Evolutionary conservation across 2,888 invertebrate species (phyloP).

Genomic region (Sesia bembeciformis): DNA sequence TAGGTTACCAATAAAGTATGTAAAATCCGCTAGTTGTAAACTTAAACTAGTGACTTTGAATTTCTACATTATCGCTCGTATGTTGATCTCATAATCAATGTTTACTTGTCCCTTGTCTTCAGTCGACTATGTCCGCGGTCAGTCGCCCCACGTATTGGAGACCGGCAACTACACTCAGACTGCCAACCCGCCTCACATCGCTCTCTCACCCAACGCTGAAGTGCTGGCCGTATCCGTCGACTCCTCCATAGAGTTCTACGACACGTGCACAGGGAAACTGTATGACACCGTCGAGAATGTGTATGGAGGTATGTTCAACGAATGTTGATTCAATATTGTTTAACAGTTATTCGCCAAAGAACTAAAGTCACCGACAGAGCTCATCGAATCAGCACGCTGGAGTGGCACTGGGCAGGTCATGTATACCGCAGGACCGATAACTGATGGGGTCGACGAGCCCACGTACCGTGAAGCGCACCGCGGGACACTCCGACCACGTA

Average conservation of each 20-base stretch:
- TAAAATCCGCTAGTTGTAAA: too few relatives aligned
- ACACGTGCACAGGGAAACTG: constrained; percentile 76
- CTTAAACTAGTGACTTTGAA: too few relatives aligned
- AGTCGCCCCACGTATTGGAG: constrained; percentile 82
- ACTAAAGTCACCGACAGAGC: too few relatives aligned
- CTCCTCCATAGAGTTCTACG: constrained; percentile 80
- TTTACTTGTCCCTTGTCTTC: constrained; percentile 8
- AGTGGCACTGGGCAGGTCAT: too few relatives aligned
- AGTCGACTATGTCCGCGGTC: constrained; percentile 87
- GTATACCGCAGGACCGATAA: too few relatives aligned
- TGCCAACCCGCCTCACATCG: constrained; percentile 73
- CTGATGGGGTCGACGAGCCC: too few relatives aligned
- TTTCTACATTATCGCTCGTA: too few relatives aligned
- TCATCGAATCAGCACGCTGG: too few relatives aligned
- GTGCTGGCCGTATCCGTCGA: constrained; percentile 82
- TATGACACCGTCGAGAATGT: constrained; percentile 80
- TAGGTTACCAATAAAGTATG: too few relatives aligned
- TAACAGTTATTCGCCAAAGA: neutral
- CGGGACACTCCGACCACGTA: too few relatives aligned
- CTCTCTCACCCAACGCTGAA: constrained; percentile 86
- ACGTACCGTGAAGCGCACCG: too few relatives aligned
- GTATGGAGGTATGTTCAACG: constrained; percentile 70
- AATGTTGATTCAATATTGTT: constrained; percentile 21
- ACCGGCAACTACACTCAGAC: constrained; percentile 77
- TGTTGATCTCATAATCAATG: too few relatives aligned